Evolutionary conservation across 1,140 invertebrate genomes (phyloP).

Genomic region (Bombyx mandarina): DNA sequence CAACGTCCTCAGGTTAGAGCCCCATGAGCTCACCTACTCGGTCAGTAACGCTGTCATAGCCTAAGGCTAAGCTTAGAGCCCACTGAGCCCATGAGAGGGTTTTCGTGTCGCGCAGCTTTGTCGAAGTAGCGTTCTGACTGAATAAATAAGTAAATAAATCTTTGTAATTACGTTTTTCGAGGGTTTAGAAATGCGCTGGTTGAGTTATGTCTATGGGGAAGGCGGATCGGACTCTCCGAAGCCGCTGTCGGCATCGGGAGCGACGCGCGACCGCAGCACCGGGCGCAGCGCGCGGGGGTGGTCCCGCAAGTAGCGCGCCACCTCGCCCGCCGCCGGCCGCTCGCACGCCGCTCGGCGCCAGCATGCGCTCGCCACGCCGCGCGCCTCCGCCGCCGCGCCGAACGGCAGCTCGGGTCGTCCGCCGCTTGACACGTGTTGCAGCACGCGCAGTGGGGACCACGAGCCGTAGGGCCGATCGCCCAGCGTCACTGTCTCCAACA

Average conservation of each 20-base stretch:
- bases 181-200: no score
- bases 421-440: constrained; percentile 9
- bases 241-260: constrained; percentile 11
- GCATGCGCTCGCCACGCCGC: constrained; percentile 81
- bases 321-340: constrained; percentile 81
- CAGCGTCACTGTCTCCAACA: constrained; percentile 90
- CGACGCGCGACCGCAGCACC: constrained; percentile 6
- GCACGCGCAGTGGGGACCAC: constrained; percentile 76
- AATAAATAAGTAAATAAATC: not conserved
- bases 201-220: not conserved
- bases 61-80: no score
- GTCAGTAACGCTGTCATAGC: no score
- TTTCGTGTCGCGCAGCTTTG: not conserved
- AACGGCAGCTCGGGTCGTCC: constrained; percentile 10
- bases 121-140: not conserved
- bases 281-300: constrained; percentile 13
- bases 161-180: not conserved
- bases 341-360: constrained; percentile 80
- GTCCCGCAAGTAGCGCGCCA: constrained; percentile 84
- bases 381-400: constrained; percentile 25
- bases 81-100: no score
- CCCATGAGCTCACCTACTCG: no score
- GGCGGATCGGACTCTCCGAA: constrained; percentile 6
- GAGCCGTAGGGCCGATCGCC: constrained; percentile 91
- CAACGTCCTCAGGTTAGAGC: no score